phyloP scores from a whole-genome alignment of 2,113 vertebrate genomes.

The Meles meles region DNA sequence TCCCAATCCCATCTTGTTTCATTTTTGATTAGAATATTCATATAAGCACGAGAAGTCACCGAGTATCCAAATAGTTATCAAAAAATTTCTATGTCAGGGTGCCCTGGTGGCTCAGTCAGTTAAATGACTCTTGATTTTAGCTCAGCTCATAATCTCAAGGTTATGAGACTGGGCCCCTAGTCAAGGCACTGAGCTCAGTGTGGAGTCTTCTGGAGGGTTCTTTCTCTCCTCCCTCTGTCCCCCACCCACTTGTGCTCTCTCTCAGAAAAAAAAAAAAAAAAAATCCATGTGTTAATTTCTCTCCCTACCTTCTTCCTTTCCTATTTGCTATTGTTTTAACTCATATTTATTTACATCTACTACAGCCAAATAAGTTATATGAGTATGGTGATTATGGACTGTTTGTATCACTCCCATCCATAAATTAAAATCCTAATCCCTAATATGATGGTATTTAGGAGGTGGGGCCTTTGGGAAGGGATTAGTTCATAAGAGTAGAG shows the following conservation, averaged over 20 bases:
- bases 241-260: too few relatives aligned
- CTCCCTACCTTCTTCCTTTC: not conserved
- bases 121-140: too few relatives aligned
- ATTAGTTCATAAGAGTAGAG: not conserved
- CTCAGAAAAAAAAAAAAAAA: too few relatives aligned
- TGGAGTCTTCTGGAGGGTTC: too few relatives aligned
- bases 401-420: not conserved
- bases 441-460: not conserved
- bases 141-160: too few relatives aligned
- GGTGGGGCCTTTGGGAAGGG: not conserved
- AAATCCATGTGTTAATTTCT: not conserved
- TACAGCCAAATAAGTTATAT: not conserved
- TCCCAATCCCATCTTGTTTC: too few relatives aligned
- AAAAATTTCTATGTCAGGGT: not conserved
- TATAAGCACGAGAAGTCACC: not conserved
- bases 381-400: not conserved
- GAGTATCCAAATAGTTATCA: not conserved
- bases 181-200: too few relatives aligned
- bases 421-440: not conserved
- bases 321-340: not conserved
- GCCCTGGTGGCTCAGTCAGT: too few relatives aligned
- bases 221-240: too few relatives aligned
- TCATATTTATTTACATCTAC: not conserved
- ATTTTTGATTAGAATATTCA: not conserved
- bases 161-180: too few relatives aligned